These are phyloP conservation scores for Tarsius wallacei DNA, from an alignment of 2,797 vertebrate genomes.

Conservation along the genomic window DNA sequence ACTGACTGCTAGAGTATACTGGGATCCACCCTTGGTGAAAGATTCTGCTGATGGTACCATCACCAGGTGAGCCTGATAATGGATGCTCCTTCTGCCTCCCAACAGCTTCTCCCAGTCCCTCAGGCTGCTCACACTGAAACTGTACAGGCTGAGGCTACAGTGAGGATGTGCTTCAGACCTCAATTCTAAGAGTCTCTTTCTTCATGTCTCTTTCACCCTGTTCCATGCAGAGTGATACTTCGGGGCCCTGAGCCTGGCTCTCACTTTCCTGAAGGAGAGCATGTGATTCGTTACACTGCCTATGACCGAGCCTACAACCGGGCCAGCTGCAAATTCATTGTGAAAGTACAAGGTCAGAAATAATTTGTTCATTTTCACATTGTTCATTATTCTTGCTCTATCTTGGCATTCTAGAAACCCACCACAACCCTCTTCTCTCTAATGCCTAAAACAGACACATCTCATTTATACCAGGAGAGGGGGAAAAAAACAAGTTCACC, in stretches of 20 bases:
- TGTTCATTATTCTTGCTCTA: slow-evolving; percentile 52
- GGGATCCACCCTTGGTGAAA: slow-evolving; percentile 95
- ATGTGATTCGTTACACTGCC: slow-evolving; percentile 95
- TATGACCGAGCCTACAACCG: slow-evolving; percentile 96
- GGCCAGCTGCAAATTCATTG: slow-evolving; percentile 97
- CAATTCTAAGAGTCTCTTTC: slow-evolving; percentile 18
- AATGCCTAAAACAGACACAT: not conserved
- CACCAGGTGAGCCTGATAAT: slow-evolving; percentile 90
- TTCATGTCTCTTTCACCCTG: slow-evolving; percentile 46
- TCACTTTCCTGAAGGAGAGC: slow-evolving; percentile 94
- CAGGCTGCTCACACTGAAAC: not conserved
- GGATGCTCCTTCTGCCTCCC: not conserved
- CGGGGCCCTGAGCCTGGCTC: slow-evolving; percentile 94
- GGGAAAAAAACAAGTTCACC: not conserved
- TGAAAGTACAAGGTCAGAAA: slow-evolving; percentile 95
- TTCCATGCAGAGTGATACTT: slow-evolving; percentile 92
- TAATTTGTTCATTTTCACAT: slow-evolving; percentile 35
- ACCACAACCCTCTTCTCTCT: not conserved
- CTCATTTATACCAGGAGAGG: not conserved
- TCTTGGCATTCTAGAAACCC: not conserved
- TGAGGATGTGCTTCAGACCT: not conserved
- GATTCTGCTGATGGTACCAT: slow-evolving; percentile 95
- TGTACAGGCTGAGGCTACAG: not conserved
- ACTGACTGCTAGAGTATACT: slow-evolving; percentile 94
- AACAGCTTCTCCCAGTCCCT: not conserved